Evolutionary conservation across 2,797 vertebrate genomes (phyloP).

Genomic region (Oreonectes daqikongensis): DNA sequence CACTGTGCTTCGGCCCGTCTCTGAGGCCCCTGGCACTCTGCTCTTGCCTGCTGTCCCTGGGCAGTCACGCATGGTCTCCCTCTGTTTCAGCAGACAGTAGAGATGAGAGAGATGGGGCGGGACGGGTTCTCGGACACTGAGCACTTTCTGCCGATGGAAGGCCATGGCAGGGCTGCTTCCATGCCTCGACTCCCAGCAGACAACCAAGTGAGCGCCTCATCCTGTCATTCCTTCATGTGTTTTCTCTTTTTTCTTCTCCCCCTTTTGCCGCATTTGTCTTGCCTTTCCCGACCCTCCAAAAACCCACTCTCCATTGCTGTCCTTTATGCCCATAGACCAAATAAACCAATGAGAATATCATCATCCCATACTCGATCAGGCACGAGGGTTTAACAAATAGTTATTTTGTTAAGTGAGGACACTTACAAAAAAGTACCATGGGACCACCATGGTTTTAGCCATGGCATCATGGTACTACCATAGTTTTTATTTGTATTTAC

Average conservation of each 20-base stretch:
- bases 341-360: too few species aligned
- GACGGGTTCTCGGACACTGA: conserved; percentile 95
- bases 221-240: conserved; percentile 66
- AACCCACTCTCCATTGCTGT: conserved; percentile 31
- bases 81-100: conserved; percentile 89
- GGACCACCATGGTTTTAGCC: conserved; percentile 9
- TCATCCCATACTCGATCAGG: too few species aligned
- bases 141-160: conserved; percentile 92
- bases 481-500: not conserved
- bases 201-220: conserved; percentile 94
- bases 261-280: conserved; percentile 54
- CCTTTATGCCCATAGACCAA: not conserved
- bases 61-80: conserved; percentile 76
- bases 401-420: not conserved
- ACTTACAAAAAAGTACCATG: not conserved
- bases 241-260: conserved; percentile 36
- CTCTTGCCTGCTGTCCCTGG: conserved; percentile 60
- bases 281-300: conserved; percentile 19
- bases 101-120: conserved; percentile 93
- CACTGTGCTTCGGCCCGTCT: conserved; percentile 52
- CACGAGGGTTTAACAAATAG: not conserved
- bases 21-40: conserved; percentile 44
- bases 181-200: conserved; percentile 97
- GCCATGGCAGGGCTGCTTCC: conserved; percentile 92
- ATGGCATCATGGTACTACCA: not conserved